Evolutionary conservation across 2,113 vertebrate genomes (phyloP).

Genomic region (Tragelaphus strepsiceros): DNA sequence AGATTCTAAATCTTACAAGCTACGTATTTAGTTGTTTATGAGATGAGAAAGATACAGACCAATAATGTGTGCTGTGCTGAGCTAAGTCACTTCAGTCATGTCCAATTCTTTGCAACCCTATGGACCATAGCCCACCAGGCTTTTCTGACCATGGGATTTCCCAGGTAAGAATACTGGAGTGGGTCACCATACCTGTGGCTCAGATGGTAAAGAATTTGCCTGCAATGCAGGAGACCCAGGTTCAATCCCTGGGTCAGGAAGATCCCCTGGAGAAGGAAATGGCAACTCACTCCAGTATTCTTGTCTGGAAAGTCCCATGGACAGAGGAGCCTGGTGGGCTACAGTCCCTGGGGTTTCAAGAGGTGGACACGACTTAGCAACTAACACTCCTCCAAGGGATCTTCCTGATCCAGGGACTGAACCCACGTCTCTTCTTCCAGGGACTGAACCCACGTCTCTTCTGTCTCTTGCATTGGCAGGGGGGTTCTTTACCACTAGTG

Average conservation of each 20-base stretch:
- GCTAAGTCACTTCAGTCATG: background rate
- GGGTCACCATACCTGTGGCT: accelerated
- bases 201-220: background rate
- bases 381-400: background rate
- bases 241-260: background rate
- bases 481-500: background rate
- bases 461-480: background rate
- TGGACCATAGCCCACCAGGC: background rate
- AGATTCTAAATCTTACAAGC: background rate
- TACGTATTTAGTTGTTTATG: background rate
- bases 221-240: background rate
- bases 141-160: background rate
- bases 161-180: background rate
- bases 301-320: background rate
- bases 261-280: background rate
- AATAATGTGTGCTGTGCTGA: background rate
- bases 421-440: background rate
- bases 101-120: background rate
- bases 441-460: background rate
- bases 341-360: background rate
- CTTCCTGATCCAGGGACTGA: background rate
- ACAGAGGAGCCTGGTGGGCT: background rate
- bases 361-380: background rate
- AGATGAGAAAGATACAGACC: background rate
- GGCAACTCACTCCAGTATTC: background rate